A percentile compares a stretch with the other conserved stretches of the same genome.
Evolutionary conservation across 2,888 invertebrate species (phyloP).

Genomic region (Cryptus armator): DNA sequence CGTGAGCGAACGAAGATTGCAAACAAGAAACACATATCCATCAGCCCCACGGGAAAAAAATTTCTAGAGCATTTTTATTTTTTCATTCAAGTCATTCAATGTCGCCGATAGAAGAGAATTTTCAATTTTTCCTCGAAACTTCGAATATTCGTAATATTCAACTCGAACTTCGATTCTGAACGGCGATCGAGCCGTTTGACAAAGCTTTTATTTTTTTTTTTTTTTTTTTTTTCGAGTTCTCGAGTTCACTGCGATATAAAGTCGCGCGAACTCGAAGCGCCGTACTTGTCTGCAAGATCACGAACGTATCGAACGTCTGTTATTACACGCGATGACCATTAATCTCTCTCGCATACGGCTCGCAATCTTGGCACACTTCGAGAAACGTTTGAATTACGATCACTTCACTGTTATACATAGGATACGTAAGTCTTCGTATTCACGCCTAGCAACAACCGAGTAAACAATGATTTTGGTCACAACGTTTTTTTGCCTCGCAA

Average conservation of each 20-base stretch:
- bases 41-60: too few relatives aligned
- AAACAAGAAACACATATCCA: not conserved
- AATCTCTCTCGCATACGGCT: conserved; percentile 57
- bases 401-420: conserved; percentile 9
- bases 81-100: not conserved
- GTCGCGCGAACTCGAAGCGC: conserved; percentile 10
- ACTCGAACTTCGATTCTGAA: not conserved
- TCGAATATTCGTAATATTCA: not conserved
- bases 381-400: conserved; percentile 63
- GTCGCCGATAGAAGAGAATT: not conserved
- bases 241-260: not conserved
- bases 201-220: not conserved
- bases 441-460: conserved; percentile 42
- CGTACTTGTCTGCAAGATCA: conserved; percentile 30
- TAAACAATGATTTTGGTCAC: conserved; percentile 35
- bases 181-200: not conserved
- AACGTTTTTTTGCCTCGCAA: conserved; percentile 5
- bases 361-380: conserved; percentile 64
- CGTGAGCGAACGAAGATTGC: not conserved
- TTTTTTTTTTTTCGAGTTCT: not conserved
- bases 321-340: conserved; percentile 57
- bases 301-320: conserved; percentile 39
- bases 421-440: not conserved
- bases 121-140: not conserved
- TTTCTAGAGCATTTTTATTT: too few relatives aligned